phyloP scores from a whole-genome alignment of 2,888 invertebrate genomes.

The Agrotis exclamationis region DNA sequence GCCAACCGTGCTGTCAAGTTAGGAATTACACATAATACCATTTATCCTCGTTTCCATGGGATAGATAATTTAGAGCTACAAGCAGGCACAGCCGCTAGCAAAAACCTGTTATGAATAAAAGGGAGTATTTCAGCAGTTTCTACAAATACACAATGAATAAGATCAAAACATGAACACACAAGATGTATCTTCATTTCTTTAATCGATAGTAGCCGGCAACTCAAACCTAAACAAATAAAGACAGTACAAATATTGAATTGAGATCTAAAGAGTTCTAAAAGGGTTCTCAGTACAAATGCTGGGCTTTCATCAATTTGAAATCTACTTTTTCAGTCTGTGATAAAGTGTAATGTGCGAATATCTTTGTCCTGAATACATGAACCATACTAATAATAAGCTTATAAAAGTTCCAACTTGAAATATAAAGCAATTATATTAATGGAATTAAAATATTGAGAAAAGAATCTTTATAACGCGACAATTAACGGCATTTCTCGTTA shows the following conservation, averaged over 20 bases:
- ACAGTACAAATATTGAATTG: conserved; percentile 34
- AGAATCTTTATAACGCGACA: too few species aligned
- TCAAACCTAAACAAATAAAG: conserved; percentile 19
- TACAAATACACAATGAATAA: background rate
- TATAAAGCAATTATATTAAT: too few species aligned
- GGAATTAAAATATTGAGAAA: too few species aligned
- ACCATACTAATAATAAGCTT: too few species aligned
- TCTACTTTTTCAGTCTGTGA: background rate
- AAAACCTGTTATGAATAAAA: background rate
- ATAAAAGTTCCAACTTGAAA: background rate
- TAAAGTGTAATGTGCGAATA: background rate
- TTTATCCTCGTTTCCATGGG: too few species aligned
- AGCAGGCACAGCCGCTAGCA: too few species aligned
- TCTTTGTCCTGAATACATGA: background rate
- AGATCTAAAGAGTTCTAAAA: conserved; percentile 37
- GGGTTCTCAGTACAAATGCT: conserved; percentile 13
- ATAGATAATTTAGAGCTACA: too few species aligned
- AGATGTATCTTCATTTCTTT: conserved; percentile 12
- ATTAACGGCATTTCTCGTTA: too few species aligned
- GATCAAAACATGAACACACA: background rate
- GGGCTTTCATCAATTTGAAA: conserved; percentile 6
- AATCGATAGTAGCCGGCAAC: conserved; percentile 11
- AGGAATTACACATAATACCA: too few species aligned
- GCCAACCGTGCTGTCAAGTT: too few species aligned
- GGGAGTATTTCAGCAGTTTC: background rate